A percentile compares a stretch with the other conserved stretches of the same genome.
Evolutionary conservation across 2,888 invertebrate genomes (phyloP).

Genomic region (Tiliacea aurago): DNA sequence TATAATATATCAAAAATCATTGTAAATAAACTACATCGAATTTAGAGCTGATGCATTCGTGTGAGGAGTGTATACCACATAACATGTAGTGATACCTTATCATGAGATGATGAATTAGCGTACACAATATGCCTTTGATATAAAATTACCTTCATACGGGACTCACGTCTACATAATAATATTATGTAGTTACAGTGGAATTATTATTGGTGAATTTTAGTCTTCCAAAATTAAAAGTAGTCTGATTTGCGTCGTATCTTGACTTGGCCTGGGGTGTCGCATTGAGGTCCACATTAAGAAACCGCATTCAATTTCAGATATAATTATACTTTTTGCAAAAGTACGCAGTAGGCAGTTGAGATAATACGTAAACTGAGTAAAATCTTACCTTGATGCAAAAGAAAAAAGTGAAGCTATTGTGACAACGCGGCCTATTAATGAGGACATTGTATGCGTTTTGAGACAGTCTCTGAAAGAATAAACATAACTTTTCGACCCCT

Average conservation of each 20-base stretch:
- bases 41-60: slow-evolving; percentile 61
- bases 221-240: slow-evolving; percentile 68
- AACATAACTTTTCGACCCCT: slow-evolving; percentile 1
- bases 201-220: slow-evolving; percentile 62
- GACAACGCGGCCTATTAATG: slow-evolving; percentile 4
- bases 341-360: neutral
- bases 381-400: neutral
- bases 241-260: slow-evolving; percentile 42
- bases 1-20: slow-evolving; percentile 52
- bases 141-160: slow-evolving; percentile 32
- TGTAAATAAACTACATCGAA: slow-evolving; percentile 68
- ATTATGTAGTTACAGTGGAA: slow-evolving; percentile 50
- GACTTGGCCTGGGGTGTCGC: neutral
- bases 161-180: slow-evolving; percentile 45
- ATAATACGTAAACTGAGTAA: neutral
- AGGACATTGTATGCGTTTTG: slow-evolving; percentile 1
- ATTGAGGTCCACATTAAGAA: slow-evolving; percentile 21
- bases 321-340: neutral
- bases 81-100: slow-evolving; percentile 36
- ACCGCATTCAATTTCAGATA: slow-evolving; percentile 6
- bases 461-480: neutral
- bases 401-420: neutral
- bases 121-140: slow-evolving; percentile 57
- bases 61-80: slow-evolving; percentile 33
- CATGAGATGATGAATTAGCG: slow-evolving; percentile 45